Base-by-base conservation (phyloP, 2,797 vertebrate species). In the Ispidina lecontei region DNA sequence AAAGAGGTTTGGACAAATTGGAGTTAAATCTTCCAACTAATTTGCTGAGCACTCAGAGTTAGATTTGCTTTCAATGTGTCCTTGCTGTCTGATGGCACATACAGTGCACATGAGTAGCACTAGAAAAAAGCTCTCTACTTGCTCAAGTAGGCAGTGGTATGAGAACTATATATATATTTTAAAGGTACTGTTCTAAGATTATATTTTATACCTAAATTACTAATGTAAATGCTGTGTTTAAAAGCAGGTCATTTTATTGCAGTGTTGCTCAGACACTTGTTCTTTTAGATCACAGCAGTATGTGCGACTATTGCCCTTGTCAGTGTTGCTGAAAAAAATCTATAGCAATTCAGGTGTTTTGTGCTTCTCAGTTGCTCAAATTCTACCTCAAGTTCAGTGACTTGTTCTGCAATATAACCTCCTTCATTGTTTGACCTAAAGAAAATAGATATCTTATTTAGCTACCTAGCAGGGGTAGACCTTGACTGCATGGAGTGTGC, bases 351-450 rank as follows among this genome's bases (percentile, higher is more conserved):
- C 79, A 81, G 76, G 63, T 71, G 73, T 62, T 33, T 13, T 64
- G 51, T 87, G 60, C 41, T 51, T 87, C 65, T 77, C 20, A 67
- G 1, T 64, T 72, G 41, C 56, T 95, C 54, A 58, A 13, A 86
- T 74, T 95, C 96, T 96, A 96, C 96, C 96, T 96, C 91, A 92
- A 92, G 31, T 29, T 63, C 41, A 37, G 29, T 46, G 68, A 49
- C 60, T 16, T 71, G 49, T 58, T 94, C 87, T 91, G 83, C 79
- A 86, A 31, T 67, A 55, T 0, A 1, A 80, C 19, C 29, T 85
- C 31, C 25, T 77, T 71, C 7, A n/a, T 39, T 41, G 47, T 63
- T 56, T 81, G 63, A 54, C 79, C 89, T 84, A 14, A 23, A 69
- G 39, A 33, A 46, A 91, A n/a, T 12, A 60, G 43, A 2, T 26